Base-by-base conservation (phyloP, 2,888 invertebrate species). In the Drymonia ruficornis region DNA sequence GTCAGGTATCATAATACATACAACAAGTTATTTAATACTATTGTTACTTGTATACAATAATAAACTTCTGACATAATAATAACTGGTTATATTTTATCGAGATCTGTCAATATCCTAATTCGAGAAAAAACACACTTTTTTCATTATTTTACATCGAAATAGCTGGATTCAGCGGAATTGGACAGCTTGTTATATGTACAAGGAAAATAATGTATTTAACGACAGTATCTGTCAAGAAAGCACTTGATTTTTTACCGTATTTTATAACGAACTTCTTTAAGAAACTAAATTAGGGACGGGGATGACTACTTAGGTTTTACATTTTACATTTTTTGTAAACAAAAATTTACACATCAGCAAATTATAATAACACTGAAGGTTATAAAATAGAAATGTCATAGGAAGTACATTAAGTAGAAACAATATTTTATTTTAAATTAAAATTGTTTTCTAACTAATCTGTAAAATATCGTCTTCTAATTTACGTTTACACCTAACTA, bases 41-140 rank as follows among this genome's bases (percentile, higher is more conserved):
- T 89, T 87, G 87, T 90, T 89, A 91, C 76, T 85, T 89, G 90
- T 89, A 87, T 89, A 91, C 88, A 89, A 89, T 90, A 87, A 91
- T 91, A 91, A 91, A 91, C 89, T 86, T 90, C 83, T 82, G 86
- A 89, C 85, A 87, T 87, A 87, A 87, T 88, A 80, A 87, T 91
- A 91, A 91, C 91, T 91, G 88, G 84, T 87, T 87, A 90, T 88
- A 89, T 81, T 59, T 86, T 83, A 80, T 83, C 78, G 72, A 86
- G 80, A 85, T 86, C 82, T 84, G 84, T 78, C 76, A 78, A 74
- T 84, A 87, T 73, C 74, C 84, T 89, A 86, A 79, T 75, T 71
- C 72, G 80, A 83, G 81, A 80, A 80, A 75, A 84, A 82, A 81
- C 76, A 76, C 67, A 70, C 54, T 76, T 63, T 65, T 56, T 59